phyloP scores from a whole-genome alignment of 2,888 invertebrate genomes.

The Poecilus cupreus region DNA sequence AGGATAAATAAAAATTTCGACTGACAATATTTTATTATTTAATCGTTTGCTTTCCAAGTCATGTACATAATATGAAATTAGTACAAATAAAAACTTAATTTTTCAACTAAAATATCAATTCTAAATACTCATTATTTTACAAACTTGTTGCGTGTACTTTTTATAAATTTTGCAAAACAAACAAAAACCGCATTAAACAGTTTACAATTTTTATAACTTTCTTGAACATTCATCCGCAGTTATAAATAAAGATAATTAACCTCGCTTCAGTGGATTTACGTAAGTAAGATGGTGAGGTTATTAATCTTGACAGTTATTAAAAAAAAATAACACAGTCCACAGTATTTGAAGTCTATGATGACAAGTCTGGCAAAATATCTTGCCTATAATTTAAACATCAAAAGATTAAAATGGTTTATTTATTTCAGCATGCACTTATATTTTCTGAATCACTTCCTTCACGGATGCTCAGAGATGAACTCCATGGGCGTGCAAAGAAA shows the following conservation, averaged over 20 bases:
- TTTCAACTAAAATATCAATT: neutral
- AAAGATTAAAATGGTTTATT: neutral
- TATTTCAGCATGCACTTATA: slow-evolving; percentile 10
- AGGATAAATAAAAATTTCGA: slow-evolving; percentile 3
- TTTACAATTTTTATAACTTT: too few species aligned
- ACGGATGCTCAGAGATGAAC: neutral
- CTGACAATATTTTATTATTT: slow-evolving; percentile 28
- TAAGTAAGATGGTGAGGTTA: neutral
- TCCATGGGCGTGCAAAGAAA: neutral
- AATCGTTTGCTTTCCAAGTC: slow-evolving; percentile 25
- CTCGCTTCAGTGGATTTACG: neutral
- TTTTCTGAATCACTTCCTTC: neutral
- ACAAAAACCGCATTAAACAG: too few species aligned
- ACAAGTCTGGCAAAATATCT: slow-evolving; percentile 7
- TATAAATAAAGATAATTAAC: neutral
- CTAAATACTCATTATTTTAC: neutral
- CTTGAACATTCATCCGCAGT: neutral
- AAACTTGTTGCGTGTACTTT: neutral
- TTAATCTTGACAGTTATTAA: neutral
- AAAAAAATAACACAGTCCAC: neutral
- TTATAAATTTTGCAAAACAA: neutral
- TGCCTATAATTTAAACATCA: neutral
- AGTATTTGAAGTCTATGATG: slow-evolving; percentile 4
- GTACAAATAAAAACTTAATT: neutral
- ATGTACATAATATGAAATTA: slow-evolving; percentile 9